Base-by-base conservation (phyloP, 2,113 vertebrate species). In the Gadus chalcogrammus region DNA sequence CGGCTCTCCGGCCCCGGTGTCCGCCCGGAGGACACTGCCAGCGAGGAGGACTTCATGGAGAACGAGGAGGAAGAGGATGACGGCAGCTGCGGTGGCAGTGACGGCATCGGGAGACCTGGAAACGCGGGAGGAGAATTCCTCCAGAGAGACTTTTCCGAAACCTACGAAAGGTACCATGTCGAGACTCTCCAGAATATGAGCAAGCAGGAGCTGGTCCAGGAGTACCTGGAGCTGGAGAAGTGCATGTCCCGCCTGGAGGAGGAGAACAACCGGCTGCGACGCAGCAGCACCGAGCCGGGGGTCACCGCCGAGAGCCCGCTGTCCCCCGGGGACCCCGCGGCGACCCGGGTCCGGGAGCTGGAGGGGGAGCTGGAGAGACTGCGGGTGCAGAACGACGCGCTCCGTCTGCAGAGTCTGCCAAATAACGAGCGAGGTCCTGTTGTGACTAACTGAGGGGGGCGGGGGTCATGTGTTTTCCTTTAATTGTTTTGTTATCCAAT, bases 191-290 rank as follows among this genome's bases (percentile, higher is more conserved):
- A 99, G 90, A 97, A 98, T 84, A 98, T 98, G 97, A 97, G 94
- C 90, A 99, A 99, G 88, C 96, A 96, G 90, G 97, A 99, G 90
- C 91, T 99, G 86, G 93, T 99, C 82, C 91, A 90, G 72, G 97
- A 99, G 68, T 98, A 99, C 85, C 91, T 99, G 88, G 97, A 99
- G 95, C 93, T 99, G 89, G 97, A 99, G 91, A 99, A 99, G 88
- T 97, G 97, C 83, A 94, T 99, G 73, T 99, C 97, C 68, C 93
- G 93, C 9, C 92, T 98, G 94, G 97, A 99, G 89, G 97, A 99
- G 67, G 97, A 99, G 89, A 99, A 97, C 90, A 98, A 96, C 91
- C 92, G 93, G 60, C 89, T 98, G 86, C 79, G 91, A 62, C 90
- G 93, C 85, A 84, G 92, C 80, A 91, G 92, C 71, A 80, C 11